Evolutionary conservation across 2,888 invertebrate species (phyloP), one percentile per base, ranked within the genome.

Genomic region (Eupithecia exiguata): DNA sequence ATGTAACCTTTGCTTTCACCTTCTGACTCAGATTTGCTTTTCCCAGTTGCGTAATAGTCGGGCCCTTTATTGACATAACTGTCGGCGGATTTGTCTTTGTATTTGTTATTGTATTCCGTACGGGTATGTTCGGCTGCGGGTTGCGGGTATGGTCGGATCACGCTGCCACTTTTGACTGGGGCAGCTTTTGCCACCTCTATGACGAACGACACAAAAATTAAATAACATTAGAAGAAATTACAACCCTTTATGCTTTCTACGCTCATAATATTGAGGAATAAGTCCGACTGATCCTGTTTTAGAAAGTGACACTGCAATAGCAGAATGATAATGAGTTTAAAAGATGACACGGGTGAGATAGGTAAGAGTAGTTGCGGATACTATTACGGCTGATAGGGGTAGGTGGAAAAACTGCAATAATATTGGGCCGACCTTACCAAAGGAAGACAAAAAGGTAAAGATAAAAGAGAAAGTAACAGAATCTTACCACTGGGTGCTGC

Each of bases 401-500:
- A 7, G 38, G 38, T 38, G 9, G 38, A 38, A 38, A 38, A 38
- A 30, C n/a, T n/a, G n/a, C n/a, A 30, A 30, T 30, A 3, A 30
- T 30, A 30, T 30, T 30, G 30, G 30, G 30, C 2, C 4, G 30
- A 30, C 30, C 30, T 4, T 4, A 30, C 30, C 30, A 30, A 30
- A 30, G 30, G 4, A 4, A 30, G 30, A 30, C 30, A 30, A 30
- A 4, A 4, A 30, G 30, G 30, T 30, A 4, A 30, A 3, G 30
- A 30, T 30, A 4, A 30, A 30, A 4, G 30, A 30, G 9, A 6
- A 0, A 36, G 9, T 35, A 63, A 14, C 7, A 21, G 12, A 65
- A 21, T n/a, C 66, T 66, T 66, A 66, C 66, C 66, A 16, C 66
- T 66, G 7, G 66, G 66, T 40, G 66, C 40, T 43, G 66, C 40